These are phyloP conservation scores for Drosophila buzzatii DNA, from an alignment of 2,888 invertebrate species.

Conservation along the genomic window DNA sequence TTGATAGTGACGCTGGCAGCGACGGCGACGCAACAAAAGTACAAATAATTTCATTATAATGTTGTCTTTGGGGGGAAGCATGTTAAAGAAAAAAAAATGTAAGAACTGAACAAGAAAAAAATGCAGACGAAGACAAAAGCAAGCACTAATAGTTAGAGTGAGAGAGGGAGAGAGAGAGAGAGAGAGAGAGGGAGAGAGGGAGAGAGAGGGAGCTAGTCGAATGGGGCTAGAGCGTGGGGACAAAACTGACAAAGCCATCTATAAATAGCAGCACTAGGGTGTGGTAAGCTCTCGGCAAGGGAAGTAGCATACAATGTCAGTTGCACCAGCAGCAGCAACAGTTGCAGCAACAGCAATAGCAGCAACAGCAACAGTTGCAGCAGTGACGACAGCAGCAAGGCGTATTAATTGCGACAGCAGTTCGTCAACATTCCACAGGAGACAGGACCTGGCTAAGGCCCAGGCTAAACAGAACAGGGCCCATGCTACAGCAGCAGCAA, in stretches of 20 bases:
- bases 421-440: slow-evolving; percentile 72
- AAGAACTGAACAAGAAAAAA: slow-evolving; percentile 1
- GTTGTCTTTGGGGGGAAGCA: slow-evolving; percentile 37
- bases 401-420: slow-evolving; percentile 79
- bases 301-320: slow-evolving; percentile 55
- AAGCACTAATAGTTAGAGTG: neutral
- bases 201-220: neutral
- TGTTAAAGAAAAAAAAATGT: slow-evolving; percentile 21
- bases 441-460: slow-evolving; percentile 24
- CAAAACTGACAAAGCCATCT: slow-evolving; percentile 63
- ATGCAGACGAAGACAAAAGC: slow-evolving; percentile 14
- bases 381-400: slow-evolving; percentile 59
- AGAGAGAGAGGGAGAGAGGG: neutral
- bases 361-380: slow-evolving; percentile 37
- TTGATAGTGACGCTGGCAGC: slow-evolving; percentile 3
- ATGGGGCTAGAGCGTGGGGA: slow-evolving; percentile 60
- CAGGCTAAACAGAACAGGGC: neutral
- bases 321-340: slow-evolving; percentile 46
- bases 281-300: slow-evolving; percentile 18
- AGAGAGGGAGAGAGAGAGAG: neutral
- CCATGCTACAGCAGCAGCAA: slow-evolving; percentile 46
- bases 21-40: slow-evolving; percentile 50
- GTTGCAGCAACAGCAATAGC: slow-evolving; percentile 54
- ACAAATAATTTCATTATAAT: slow-evolving; percentile 79
- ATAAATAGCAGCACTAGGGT: slow-evolving; percentile 61